These are phyloP conservation scores for Sebastes trivittatus DNA, from an alignment of 2,797 vertebrate species.

Conservation along the genomic window DNA sequence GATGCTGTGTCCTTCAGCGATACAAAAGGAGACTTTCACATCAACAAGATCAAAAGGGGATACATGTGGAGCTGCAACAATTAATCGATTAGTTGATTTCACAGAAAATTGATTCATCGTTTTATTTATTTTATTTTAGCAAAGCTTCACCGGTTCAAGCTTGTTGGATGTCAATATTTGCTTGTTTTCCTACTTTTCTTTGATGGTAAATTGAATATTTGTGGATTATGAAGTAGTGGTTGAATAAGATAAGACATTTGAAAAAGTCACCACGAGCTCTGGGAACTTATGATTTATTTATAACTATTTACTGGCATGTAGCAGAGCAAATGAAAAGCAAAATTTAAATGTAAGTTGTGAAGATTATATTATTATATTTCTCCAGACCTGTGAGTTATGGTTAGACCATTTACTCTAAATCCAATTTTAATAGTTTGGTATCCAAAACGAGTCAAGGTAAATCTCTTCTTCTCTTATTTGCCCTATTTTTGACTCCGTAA, in stretches of 20 bases:
- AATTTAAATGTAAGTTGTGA: not conserved
- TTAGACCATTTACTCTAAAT: not conserved
- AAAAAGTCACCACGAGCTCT: not conserved
- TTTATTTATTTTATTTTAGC: not conserved
- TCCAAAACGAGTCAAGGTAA: not conserved
- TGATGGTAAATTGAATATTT: not conserved
- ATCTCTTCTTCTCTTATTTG: not conserved
- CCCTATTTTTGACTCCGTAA: not conserved
- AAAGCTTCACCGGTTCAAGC: not conserved
- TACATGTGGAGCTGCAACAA: not conserved
- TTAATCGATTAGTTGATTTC: not conserved
- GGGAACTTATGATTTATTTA: not conserved
- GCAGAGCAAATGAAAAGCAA: not conserved
- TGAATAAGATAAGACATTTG: not conserved
- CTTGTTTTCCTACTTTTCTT: not conserved
- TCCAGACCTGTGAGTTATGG: not conserved
- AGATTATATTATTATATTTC: not conserved
- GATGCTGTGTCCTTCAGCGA: not conserved
- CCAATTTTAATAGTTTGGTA: not conserved
- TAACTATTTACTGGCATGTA: not conserved
- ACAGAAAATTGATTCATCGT: fast-evolving
- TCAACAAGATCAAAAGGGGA: not conserved
- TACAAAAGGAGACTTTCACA: not conserved
- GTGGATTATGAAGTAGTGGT: not conserved
- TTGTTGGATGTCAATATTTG: not conserved